phyloP scores from a whole-genome alignment of 2,888 invertebrate species.

The Lithophane leautieri region DNA sequence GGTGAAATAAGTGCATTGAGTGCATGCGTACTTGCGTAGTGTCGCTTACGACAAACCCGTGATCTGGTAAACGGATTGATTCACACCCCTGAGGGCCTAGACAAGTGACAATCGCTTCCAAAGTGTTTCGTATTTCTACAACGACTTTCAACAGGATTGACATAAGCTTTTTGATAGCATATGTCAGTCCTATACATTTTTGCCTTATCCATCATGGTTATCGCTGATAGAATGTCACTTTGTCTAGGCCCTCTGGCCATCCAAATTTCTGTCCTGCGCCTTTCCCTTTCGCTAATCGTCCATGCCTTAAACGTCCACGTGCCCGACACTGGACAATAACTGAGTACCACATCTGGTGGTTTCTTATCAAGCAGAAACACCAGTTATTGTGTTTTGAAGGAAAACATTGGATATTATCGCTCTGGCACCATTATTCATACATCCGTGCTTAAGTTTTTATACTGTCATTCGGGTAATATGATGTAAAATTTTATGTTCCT shows the following conservation, averaged over 20 bases:
- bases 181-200: too few relatives aligned
- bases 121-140: too few relatives aligned
- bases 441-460: slow-evolving; percentile 83
- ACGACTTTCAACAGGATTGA: too few relatives aligned
- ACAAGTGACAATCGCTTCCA: too few relatives aligned
- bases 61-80: background rate
- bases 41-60: background rate
- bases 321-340: slow-evolving; percentile 66
- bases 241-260: background rate
- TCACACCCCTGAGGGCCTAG: too few relatives aligned
- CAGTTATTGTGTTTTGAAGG: slow-evolving; percentile 83
- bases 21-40: background rate
- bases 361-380: slow-evolving; percentile 86
- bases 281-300: slow-evolving; percentile 38
- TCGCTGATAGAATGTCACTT: too few relatives aligned
- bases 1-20: background rate
- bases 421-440: slow-evolving; percentile 76
- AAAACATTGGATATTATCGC: slow-evolving; percentile 83
- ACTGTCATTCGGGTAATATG: slow-evolving; percentile 45
- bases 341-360: slow-evolving; percentile 82
- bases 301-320: slow-evolving; percentile 62
- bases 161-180: too few relatives aligned
- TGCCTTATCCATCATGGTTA: too few relatives aligned
- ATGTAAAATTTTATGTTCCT: slow-evolving; percentile 46
- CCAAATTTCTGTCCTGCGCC: too few relatives aligned